These are phyloP conservation scores for Acrobasis consociella DNA, from an alignment of 2,888 invertebrate genomes.

Conservation along the genomic window DNA sequence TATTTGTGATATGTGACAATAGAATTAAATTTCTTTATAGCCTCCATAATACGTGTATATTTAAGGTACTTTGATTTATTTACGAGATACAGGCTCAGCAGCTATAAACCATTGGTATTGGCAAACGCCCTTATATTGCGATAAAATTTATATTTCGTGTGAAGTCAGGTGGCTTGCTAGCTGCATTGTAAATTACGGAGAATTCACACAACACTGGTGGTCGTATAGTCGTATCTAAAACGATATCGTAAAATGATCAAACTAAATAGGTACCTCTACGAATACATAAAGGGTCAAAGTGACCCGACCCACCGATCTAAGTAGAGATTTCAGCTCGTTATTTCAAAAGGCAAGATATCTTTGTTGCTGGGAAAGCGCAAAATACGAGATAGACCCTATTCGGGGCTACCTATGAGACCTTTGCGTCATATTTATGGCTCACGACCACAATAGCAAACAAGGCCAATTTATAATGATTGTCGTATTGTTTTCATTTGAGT, in stretches of 20 bases:
- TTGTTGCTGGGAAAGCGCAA: conserved; percentile 10
- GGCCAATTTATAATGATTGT: conserved; percentile 15
- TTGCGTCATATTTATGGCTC: conserved; percentile 15
- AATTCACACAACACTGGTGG: not conserved
- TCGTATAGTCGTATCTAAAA: not conserved
- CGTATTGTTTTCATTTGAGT: conserved; percentile 12
- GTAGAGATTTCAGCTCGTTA: conserved; percentile 38
- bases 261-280: not conserved
- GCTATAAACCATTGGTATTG: too few species aligned
- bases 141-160: too few species aligned
- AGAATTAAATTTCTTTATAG: too few species aligned
- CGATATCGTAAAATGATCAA: not conserved
- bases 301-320: conserved; percentile 18
- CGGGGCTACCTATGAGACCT: conserved; percentile 12
- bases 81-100: too few species aligned
- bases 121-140: too few species aligned
- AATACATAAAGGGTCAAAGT: not conserved
- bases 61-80: too few species aligned
- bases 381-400: conserved; percentile 12
- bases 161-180: not conserved
- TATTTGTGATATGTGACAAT: too few species aligned
- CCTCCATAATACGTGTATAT: too few species aligned
- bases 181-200: not conserved
- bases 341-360: conserved; percentile 26
- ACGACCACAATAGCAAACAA: conserved; percentile 14